Conservation (phyloP, 2,888 invertebrate species). For the Cyclophora albipunctata region DNA sequence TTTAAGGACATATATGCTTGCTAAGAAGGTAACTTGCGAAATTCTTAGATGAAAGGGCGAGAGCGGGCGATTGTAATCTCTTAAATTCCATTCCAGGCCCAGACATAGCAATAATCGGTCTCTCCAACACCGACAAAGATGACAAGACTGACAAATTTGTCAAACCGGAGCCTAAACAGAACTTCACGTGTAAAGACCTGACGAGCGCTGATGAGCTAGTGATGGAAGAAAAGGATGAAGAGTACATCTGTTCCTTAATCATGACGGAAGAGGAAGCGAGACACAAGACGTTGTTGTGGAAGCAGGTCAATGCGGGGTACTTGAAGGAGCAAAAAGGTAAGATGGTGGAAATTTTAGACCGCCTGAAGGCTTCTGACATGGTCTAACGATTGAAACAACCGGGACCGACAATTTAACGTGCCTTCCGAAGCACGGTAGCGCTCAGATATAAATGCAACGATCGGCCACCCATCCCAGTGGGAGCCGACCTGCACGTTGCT, state of each 20-base stretch:
- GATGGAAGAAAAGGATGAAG: conserved; percentile 88
- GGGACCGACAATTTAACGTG: no score
- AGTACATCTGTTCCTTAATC: conserved; percentile 91
- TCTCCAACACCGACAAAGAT: conserved; percentile 47
- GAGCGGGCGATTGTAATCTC: no score
- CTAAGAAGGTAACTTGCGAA: background rate
- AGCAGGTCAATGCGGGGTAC: conserved; percentile 89
- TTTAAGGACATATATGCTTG: background rate
- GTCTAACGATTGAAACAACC: no score
- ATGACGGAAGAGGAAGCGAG: conserved; percentile 82
- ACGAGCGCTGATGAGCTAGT: conserved; percentile 74
- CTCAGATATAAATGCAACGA: no score
- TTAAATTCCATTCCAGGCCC: conserved; percentile 66
- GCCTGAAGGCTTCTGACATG: no score
- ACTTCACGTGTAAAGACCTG: conserved; percentile 38
- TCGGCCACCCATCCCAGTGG: no score
- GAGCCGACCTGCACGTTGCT: no score
- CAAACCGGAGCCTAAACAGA: conserved; percentile 50
- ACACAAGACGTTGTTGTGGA: conserved; percentile 91
- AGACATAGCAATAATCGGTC: conserved; percentile 85
- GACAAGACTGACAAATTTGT: conserved; percentile 46
- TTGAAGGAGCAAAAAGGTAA: conserved; percentile 86
- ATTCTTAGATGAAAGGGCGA: no score
- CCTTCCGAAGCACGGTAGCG: no score
- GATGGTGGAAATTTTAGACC: conserved; percentile 18